phyloP scores from a whole-genome alignment of 2,113 vertebrate species.

The Sinocyclocheilus rhinocerous region DNA sequence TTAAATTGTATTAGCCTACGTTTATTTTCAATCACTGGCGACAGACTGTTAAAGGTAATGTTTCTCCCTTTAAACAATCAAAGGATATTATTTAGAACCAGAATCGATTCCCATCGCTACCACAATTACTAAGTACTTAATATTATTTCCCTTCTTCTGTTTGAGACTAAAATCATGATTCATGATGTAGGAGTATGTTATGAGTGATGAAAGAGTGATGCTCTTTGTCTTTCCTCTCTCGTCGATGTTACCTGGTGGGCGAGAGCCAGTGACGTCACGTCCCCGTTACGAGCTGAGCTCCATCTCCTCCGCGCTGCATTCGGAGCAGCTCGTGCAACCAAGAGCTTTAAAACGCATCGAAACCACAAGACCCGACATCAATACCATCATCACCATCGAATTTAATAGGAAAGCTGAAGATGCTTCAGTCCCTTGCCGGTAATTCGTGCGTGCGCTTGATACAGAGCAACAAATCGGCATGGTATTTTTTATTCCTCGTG shows the following conservation, averaged over 20 bases:
- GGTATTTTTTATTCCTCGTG: slow-evolving; percentile 86
- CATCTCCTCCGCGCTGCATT: slow-evolving; percentile 32
- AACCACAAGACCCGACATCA: neutral
- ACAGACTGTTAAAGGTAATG: too few relatives aligned
- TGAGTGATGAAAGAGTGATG: too few relatives aligned
- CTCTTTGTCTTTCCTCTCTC: slow-evolving; percentile 2
- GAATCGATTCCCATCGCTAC: too few relatives aligned
- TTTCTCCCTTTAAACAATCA: too few relatives aligned
- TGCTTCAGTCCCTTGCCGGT: slow-evolving; percentile 89
- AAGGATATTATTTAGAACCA: too few relatives aligned
- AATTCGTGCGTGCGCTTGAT: slow-evolving; percentile 89
- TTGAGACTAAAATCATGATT: neutral
- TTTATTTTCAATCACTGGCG: too few relatives aligned
- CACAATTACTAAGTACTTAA: too few relatives aligned
- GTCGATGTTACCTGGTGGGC: slow-evolving; percentile 51
- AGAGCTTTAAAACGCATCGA: neutral
- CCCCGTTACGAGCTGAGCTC: slow-evolving; percentile 21
- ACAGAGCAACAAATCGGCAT: slow-evolving; percentile 87
- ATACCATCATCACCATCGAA: neutral
- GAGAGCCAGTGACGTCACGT: slow-evolving; percentile 65
- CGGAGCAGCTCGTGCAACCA: neutral
- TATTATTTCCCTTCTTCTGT: neutral
- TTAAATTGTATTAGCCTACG: too few relatives aligned
- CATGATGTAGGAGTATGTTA: neutral
- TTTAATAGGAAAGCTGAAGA: slow-evolving; percentile 66